Base-by-base conservation (phyloP, 1,140 invertebrate genomes). In the Drusus annulatus region DNA sequence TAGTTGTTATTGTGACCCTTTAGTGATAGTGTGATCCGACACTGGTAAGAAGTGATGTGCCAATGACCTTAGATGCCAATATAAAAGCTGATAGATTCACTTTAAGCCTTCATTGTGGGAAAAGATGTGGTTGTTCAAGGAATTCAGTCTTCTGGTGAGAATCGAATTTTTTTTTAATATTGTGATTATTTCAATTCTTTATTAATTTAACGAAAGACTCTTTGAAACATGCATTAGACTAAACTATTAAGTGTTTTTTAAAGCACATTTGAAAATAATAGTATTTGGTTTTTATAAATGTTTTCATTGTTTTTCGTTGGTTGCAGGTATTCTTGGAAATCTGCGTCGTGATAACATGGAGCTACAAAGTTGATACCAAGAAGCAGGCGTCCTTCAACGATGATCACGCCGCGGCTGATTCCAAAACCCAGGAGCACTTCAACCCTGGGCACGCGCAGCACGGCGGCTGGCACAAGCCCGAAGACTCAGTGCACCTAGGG, bases 71-170 rank as follows among this genome's bases (percentile, higher is more conserved):
- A 17, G 63, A 52, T 77, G 65, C 56, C 52, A 62, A 79, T 79
- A 79, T 79, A 79, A 73, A 79, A 79, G 78, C 78, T 73, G 68
- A 73, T 62, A 62, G 45, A 54, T 62, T 65, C 17, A 62, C 52
- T 54, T 60, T 15, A 58, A 28, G 50, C 16, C 21, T 62, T 50
- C 78, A 79, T 51, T 79, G 65, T 62, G 31, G 78, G 78, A 62
- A 74, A 65, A 71, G 68, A 79, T 79, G 78, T 21, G 65, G 78
- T 45, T 73, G 36, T 62, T 50, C 19, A 79, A 79, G 78, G 78
- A 79, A 73, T 62, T n/a, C n/a, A 79, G 52, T 60, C 25, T 79
- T 50, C 60, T 74, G 78, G 78, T 79, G 54, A 79, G 78, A 50
- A 1, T 19, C n/a, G n/a, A n/a, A n/a, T 74, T 8, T 0, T 13